These are phyloP conservation scores for Paedocypris micromegethes DNA, from an alignment of 2,797 vertebrate genomes.

Conservation along the genomic window DNA sequence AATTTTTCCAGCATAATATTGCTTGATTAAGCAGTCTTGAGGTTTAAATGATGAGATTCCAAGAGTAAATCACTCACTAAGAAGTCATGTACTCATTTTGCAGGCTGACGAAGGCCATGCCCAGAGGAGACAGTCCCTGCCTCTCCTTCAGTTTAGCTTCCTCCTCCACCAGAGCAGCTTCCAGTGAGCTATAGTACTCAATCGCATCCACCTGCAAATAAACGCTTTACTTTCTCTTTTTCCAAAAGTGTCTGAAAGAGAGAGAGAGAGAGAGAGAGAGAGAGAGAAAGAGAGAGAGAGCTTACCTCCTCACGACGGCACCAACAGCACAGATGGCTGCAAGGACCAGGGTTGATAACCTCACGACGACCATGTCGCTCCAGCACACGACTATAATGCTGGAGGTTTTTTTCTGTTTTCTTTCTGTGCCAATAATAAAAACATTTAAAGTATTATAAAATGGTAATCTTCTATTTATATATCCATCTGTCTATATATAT, in stretches of 20 bases:
- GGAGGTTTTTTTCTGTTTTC: conserved; percentile 80
- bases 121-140: conserved; percentile 71
- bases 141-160: conserved; percentile 62
- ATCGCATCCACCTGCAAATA: conserved; percentile 82
- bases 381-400: conserved; percentile 73
- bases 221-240: conserved; percentile 11
- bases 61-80: conserved; percentile 70
- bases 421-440: conserved; percentile 60
- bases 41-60: background rate
- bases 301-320: conserved; percentile 63
- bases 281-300: no score
- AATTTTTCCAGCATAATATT: background rate
- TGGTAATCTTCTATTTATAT: background rate
- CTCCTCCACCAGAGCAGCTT: conserved; percentile 65
- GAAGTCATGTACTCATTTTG: conserved; percentile 85
- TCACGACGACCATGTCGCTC: conserved; percentile 63
- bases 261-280: background rate
- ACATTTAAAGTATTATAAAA: background rate
- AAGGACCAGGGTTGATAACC: conserved; percentile 74
- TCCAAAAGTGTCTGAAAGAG: background rate
- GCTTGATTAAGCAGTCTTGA: background rate
- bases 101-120: conserved; percentile 90
- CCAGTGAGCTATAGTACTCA: conserved; percentile 75
- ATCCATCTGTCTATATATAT: no score
- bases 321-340: conserved; percentile 78